phyloP scores from a whole-genome alignment of 2,113 vertebrate species.

The Pelvicachromis taeniatus region DNA sequence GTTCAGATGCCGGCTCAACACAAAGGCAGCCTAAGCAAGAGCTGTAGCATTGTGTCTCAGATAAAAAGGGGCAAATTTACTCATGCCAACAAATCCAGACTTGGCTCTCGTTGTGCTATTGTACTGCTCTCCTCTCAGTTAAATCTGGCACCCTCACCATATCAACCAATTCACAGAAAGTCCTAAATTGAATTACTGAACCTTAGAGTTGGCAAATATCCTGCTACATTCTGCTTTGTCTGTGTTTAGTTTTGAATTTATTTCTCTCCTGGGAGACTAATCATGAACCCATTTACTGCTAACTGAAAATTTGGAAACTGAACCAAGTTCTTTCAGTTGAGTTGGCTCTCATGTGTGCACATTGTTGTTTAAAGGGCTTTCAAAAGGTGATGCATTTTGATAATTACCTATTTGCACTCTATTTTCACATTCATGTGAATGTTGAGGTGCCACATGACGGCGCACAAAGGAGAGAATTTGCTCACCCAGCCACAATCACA shows the following conservation, averaged over 20 bases:
- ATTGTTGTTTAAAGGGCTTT: constrained; percentile 31
- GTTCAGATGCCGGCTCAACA: constrained; percentile 32
- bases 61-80: constrained; percentile 24
- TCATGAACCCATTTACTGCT: constrained; percentile 29
- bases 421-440: background rate
- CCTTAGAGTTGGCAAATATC: constrained; percentile 42
- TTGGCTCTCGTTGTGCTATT: constrained; percentile 48
- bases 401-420: constrained; percentile 14
- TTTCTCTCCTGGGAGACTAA: constrained; percentile 35
- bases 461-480: background rate
- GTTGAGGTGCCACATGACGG: background rate
- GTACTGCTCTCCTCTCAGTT: constrained; percentile 34
- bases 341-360: constrained; percentile 9
- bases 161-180: constrained; percentile 56
- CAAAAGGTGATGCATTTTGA: constrained; percentile 4
- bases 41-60: background rate
- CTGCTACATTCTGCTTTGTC: constrained; percentile 27
- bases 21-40: constrained; percentile 34
- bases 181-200: constrained; percentile 59
- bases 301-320: constrained; percentile 22
- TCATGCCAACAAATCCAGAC: constrained; percentile 42
- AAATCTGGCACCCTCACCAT: constrained; percentile 47
- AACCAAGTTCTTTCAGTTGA: constrained; percentile 20
- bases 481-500: background rate
- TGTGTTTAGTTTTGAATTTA: constrained; percentile 37